Base-by-base conservation (phyloP, 2,888 invertebrate species). In the Sinhomidia bicolor region DNA sequence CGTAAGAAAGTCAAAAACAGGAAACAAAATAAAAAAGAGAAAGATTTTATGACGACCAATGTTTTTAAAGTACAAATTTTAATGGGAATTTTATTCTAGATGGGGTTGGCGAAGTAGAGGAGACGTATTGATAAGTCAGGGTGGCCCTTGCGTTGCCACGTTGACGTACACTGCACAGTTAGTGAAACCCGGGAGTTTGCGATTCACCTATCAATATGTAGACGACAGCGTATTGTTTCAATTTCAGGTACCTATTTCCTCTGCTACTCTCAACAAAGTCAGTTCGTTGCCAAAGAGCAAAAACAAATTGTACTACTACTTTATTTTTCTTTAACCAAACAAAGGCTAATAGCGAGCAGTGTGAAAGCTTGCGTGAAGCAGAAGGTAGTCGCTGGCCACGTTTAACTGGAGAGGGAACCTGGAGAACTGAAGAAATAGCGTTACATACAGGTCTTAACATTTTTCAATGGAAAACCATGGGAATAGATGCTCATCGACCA, bases 401-500 rank as follows among this genome's bases (percentile, higher is more conserved):
- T 4, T 90, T 93, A 10, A 94, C 94, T 0, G 93, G 93, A 17
- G 94, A 94, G 88, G 94, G 94, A 2, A 93, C 94, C 89, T 94
- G 94, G 94, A 92, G 93, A 89, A 93, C 93, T 12, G 93, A 93
- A 76, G 92, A 92, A 83, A 93, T 94, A 0, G 91, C 93, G 3
- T 92, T 95, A 65, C 94, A 94, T 85, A 92, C 93, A 1, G 95
- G 95, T 0, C 93, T 94, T 79, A 95, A 95, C 92, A 94, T 95
- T 41, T 93, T 95, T 17, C 94, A 94, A 83, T 95, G 95, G 95
- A 94, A 94, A 90, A 94, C 94, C 0, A 93, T 94, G 82, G 94
- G 94, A 26, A 93, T 94, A 81, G 91, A 89, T 29, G 92, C 93
- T 20, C 93, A 93, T 44, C 91, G 92, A 82, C 92, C 93, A 14